These are phyloP conservation scores for Clarias platycephalus DNA, from an alignment of 2,797 vertebrate genomes.

Conservation along the genomic window DNA sequence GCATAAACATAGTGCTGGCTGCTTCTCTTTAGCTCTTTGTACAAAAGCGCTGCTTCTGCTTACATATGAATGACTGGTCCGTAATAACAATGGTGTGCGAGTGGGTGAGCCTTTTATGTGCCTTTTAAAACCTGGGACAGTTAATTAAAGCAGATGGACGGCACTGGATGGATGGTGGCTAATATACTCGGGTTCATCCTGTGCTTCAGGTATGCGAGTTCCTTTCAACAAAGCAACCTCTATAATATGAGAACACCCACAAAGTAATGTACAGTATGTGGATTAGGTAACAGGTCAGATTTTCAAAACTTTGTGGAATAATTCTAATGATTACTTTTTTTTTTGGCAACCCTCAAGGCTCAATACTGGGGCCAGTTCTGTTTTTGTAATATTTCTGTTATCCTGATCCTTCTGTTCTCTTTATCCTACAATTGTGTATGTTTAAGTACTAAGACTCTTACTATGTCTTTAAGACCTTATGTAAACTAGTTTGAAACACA, in stretches of 20 bases:
- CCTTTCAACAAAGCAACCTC: slow-evolving; percentile 11
- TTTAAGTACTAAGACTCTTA: not conserved
- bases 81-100: slow-evolving; percentile 55
- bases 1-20: slow-evolving; percentile 53
- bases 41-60: slow-evolving; percentile 63
- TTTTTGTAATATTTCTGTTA: not conserved
- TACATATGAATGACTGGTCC: slow-evolving; percentile 68
- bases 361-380: not conserved
- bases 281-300: not conserved
- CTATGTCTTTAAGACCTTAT: not conserved
- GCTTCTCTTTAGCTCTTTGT: slow-evolving; percentile 47
- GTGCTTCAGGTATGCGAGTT: slow-evolving; percentile 62
- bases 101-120: slow-evolving; percentile 66
- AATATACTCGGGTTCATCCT: slow-evolving; percentile 18
- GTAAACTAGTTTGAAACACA: not conserved
- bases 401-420: not conserved
- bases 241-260: not conserved
- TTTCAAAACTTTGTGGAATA: not conserved
- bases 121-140: slow-evolving; percentile 71
- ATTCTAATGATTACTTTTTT: not conserved
- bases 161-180: slow-evolving; percentile 64
- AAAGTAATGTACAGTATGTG: not conserved
- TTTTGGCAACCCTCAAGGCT: not conserved
- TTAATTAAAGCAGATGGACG: slow-evolving; percentile 72
- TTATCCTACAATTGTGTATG: not conserved